Evolutionary conservation across 2,888 invertebrate genomes (phyloP).

Genomic region (Drosophila picticornis): DNA sequence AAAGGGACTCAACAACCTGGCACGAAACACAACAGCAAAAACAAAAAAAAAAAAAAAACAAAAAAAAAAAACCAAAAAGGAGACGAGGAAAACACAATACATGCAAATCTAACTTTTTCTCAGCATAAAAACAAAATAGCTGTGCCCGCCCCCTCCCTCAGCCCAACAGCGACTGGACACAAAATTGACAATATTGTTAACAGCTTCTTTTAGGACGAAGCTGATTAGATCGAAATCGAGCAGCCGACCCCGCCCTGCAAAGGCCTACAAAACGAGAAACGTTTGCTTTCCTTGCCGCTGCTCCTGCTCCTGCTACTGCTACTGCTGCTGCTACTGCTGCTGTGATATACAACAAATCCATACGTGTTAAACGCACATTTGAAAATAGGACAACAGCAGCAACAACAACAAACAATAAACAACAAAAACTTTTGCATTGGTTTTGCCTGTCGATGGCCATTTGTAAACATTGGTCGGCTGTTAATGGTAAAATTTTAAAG

Average conservation of each 20-base stretch:
- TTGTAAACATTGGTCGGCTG: conserved; percentile 60
- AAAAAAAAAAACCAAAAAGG: conserved; percentile 31
- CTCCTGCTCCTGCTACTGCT: background rate
- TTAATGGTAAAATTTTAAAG: conserved; percentile 71
- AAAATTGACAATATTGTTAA: conserved; percentile 77
- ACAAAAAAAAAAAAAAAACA: background rate
- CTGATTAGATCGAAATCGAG: conserved; percentile 72
- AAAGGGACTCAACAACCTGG: conserved; percentile 53
- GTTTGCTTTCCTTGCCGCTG: conserved; percentile 33
- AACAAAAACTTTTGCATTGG: conserved; percentile 8
- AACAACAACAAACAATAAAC: conserved; percentile 25
- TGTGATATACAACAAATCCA: conserved; percentile 44
- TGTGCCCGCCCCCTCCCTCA: background rate
- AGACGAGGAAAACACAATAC: conserved; percentile 27
- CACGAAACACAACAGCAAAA: conserved; percentile 4
- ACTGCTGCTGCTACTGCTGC: background rate
- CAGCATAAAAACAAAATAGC: conserved; percentile 71
- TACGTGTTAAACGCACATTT: conserved; percentile 60
- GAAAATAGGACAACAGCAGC: conserved; percentile 28
- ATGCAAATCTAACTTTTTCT: conserved; percentile 72
- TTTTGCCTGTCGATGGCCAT: conserved; percentile 45
- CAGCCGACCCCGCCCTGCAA: background rate
- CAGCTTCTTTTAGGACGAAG: conserved; percentile 67
- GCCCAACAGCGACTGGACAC: conserved; percentile 18
- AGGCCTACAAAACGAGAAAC: conserved; percentile 12